Evolutionary conservation across 2,113 vertebrate species (phyloP), one percentile per base, ranked within the genome.

Genomic region (Eublepharis macularius): DNA sequence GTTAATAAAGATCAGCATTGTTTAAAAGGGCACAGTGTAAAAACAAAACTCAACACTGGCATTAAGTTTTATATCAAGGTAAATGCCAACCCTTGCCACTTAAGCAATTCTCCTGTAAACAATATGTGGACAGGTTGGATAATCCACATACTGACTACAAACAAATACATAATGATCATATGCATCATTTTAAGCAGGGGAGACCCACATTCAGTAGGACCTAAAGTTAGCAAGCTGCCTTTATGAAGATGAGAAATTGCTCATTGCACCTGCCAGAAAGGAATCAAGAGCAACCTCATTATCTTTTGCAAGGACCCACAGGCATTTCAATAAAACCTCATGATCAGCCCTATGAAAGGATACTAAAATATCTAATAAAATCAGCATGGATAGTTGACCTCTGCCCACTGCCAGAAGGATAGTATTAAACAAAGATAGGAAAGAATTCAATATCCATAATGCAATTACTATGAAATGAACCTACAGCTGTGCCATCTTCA

Each of bases 201-300:
- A 0, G 39, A 70, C 0, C 1, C 60, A 19, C 14, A n/a, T 24
- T 12, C 39, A 5, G 0, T 3, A n/a, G 16, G 36, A 10, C 0
- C 0, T 19, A 14, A 1, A 36, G 10, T 4, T 0, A 3, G 0
- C 0, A n/a, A n/a, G n/a, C 0, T 12, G 72, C 86, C 63, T 77
- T 1, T 69, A 0, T 19, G 8, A 80, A 49, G 43, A 65, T 78
- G 41, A 54, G 24, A 29, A 78, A 79, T 45, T 51, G 17, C 34
- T 63, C 51, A 49, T 60, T 54, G 76, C 41, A 74, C 54, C n/a
- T 73, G 34, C 54, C n/a, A 73, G 43, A 79, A 75, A 60, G 49
- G 24, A 83, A 80, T 11, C 10, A 47, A 82, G 1, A 86, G 1
- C 43, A 57, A 0, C 1, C 45, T 83, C 68, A 68, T 81, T 69